phyloP scores from a whole-genome alignment of 2,888 invertebrate species.

The Polymixis flavicincta region DNA sequence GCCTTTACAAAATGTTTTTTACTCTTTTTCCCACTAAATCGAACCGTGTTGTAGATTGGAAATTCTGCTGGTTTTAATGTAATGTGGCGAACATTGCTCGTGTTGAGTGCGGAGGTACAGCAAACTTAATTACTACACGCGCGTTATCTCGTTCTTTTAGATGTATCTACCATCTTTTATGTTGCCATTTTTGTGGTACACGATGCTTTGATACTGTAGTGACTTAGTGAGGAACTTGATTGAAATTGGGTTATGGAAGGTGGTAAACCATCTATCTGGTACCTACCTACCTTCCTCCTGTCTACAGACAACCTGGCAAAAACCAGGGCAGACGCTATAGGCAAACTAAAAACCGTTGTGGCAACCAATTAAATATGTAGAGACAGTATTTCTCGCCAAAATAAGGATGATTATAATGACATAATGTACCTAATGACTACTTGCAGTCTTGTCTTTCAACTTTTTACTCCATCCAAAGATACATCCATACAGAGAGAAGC shows the following conservation, averaged over 20 bases:
- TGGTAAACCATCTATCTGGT: no score
- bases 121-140: conserved; percentile 54
- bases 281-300: no score
- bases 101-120: conserved; percentile 22
- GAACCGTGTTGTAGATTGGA: neutral
- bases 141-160: conserved; percentile 41
- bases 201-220: neutral
- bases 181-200: conserved; percentile 15
- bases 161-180: conserved; percentile 10
- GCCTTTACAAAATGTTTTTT: neutral
- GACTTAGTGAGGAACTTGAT: neutral
- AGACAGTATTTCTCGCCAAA: neutral
- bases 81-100: conserved; percentile 9
- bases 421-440: no score
- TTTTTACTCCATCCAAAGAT: no score
- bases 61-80: conserved; percentile 15
- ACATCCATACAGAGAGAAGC: no score
- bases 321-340: neutral
- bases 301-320: neutral
- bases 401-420: neutral
- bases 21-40: conserved; percentile 7
- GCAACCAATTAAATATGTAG: neutral
- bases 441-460: no score
- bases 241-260: neutral
- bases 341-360: neutral